Conservation (phyloP, 2,797 vertebrate genomes). For the Megaceryle alcyon region DNA sequence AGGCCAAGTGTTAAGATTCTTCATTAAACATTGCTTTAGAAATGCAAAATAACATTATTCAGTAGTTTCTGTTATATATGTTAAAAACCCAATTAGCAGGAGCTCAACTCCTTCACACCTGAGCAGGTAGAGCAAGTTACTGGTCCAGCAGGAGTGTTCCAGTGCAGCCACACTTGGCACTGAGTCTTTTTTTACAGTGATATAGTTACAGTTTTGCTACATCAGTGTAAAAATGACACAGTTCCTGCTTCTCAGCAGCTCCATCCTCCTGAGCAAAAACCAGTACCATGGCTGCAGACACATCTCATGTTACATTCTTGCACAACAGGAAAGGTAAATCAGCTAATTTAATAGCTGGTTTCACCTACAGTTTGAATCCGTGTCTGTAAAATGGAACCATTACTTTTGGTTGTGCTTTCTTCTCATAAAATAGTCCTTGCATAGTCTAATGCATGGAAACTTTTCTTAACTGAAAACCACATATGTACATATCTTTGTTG, state of each 20-base stretch:
- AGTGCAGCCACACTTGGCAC: not conserved
- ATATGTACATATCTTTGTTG: not conserved
- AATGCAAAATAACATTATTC: not conserved
- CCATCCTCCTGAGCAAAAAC: not conserved
- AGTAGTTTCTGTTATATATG: not conserved
- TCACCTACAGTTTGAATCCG: not conserved
- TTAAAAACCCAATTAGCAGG: not conserved
- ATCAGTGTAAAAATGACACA: not conserved
- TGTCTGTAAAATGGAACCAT: not conserved
- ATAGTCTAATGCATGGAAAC: not conserved
- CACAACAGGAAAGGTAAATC: not conserved
- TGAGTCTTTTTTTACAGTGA: not conserved
- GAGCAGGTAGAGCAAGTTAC: not conserved
- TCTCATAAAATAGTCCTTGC: not conserved
- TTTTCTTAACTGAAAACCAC: not conserved
- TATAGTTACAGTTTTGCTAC: not conserved
- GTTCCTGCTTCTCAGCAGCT: not conserved
- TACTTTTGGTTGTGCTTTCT: not conserved
- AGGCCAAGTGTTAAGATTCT: not conserved
- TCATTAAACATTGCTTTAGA: not conserved
- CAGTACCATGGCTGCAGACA: not conserved
- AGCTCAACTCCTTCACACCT: not conserved
- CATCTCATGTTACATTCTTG: not conserved
- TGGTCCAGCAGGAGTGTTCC: accelerated
- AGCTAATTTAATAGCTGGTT: not conserved